Evolutionary conservation across 2,113 vertebrate genomes (phyloP).

Genomic region (Macquaria australasica): DNA sequence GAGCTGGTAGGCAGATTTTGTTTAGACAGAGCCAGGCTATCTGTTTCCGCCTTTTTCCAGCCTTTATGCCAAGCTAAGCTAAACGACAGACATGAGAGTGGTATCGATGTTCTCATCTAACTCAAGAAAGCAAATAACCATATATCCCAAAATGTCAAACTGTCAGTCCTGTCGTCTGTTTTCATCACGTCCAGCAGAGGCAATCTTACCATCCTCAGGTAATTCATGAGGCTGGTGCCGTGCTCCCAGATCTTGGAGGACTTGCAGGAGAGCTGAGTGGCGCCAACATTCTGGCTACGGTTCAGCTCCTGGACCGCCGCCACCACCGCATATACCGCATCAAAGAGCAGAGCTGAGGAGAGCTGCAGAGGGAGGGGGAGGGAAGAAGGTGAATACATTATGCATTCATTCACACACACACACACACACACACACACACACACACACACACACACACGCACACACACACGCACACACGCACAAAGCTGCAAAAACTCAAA

Average conservation of each 20-base stretch:
- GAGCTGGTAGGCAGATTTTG: neutral
- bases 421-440: neutral
- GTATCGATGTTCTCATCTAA: neutral
- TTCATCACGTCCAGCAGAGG: constrained; percentile 26
- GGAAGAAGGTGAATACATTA: constrained; percentile 61
- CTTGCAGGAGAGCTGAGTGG: constrained; percentile 96
- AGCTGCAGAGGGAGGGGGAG: constrained; percentile 83
- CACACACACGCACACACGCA: constrained; percentile 28
- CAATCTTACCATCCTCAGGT: constrained; percentile 96
- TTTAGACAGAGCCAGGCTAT: neutral
- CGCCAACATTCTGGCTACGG: constrained; percentile 96
- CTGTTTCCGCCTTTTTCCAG: neutral
- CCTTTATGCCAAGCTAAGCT: neutral
- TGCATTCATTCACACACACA: constrained; percentile 22
- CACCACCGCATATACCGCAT: constrained; percentile 94
- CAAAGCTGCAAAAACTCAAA: constrained; percentile 29
- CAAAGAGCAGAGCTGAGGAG: constrained; percentile 95
- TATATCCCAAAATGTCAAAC: constrained; percentile 32
- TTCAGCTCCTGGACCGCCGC: constrained; percentile 96
- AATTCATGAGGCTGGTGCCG: constrained; percentile 99
- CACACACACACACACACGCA: constrained; percentile 23
- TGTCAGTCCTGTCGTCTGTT: constrained; percentile 1
- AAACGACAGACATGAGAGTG: neutral
- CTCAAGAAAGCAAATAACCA: constrained; percentile 7
- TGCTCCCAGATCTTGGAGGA: constrained; percentile 99